phyloP scores from a whole-genome alignment of 2,113 vertebrate genomes.

The Tachysurus vachellii region DNA sequence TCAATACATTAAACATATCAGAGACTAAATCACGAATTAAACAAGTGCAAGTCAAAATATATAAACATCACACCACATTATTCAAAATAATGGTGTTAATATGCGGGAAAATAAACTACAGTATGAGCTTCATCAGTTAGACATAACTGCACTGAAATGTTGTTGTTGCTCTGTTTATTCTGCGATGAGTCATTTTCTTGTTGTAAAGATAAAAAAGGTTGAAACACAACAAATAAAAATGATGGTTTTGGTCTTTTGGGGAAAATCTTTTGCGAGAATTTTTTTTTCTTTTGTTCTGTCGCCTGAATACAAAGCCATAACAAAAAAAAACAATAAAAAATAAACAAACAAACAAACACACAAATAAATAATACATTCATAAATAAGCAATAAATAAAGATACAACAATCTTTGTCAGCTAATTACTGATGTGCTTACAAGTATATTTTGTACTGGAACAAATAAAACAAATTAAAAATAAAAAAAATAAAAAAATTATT shows the following conservation, averaged over 20 bases:
- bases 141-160: background rate
- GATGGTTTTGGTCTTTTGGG: background rate
- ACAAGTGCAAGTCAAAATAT: background rate
- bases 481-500: too few species aligned
- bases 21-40: background rate
- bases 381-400: too few species aligned
- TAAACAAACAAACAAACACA: too few species aligned
- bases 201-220: background rate
- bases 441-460: background rate
- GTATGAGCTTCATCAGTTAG: background rate
- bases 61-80: background rate
- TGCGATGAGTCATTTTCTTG: constrained; percentile 6
- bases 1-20: background rate
- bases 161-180: constrained; percentile 11
- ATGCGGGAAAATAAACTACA: background rate
- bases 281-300: background rate
- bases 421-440: background rate
- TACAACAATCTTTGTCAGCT: too few species aligned
- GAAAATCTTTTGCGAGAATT: background rate
- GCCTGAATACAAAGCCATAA: background rate
- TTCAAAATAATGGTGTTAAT: background rate
- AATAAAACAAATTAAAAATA: background rate
- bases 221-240: background rate
- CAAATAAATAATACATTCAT: too few species aligned
- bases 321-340: too few species aligned